phyloP scores from a whole-genome alignment of 2,113 vertebrate species.

The Balaeniceps rex region DNA sequence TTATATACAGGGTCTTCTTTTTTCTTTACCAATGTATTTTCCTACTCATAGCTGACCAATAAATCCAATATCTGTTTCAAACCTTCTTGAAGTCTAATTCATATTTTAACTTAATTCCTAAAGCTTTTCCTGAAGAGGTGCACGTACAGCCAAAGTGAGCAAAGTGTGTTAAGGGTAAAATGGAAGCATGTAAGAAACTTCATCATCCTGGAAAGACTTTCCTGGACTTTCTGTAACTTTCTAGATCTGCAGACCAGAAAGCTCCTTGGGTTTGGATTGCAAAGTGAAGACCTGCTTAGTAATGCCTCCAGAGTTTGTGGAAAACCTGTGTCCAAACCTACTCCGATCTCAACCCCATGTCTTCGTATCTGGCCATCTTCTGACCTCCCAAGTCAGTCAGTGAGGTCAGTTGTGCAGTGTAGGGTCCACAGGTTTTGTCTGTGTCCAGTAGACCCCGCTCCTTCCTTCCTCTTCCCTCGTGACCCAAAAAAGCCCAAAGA shows the following conservation, averaged over 20 bases:
- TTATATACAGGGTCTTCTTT: conserved; percentile 96
- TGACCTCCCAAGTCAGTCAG: background rate
- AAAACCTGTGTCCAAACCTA: background rate
- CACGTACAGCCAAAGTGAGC: background rate
- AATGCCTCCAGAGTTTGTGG: background rate
- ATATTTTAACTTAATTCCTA: conserved; percentile 27
- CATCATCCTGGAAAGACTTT: background rate
- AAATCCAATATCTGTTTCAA: conserved; percentile 97
- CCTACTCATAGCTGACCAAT: conserved; percentile 99
- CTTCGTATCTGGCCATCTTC: background rate
- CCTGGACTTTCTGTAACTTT: background rate
- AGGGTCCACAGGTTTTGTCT: background rate
- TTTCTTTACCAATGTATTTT: conserved; percentile 99
- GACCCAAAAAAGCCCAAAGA: background rate
- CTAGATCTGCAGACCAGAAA: background rate
- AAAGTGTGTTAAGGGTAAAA: background rate
- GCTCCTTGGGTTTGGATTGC: background rate
- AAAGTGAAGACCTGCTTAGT: background rate
- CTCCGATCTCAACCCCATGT: accelerated
- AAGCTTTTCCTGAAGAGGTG: background rate
- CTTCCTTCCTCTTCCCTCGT: background rate
- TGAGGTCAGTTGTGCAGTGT: background rate
- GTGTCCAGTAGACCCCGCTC: accelerated
- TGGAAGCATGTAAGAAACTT: background rate
- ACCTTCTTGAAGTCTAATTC: conserved; percentile 85